These are phyloP conservation scores for Nesometra sesokonis DNA, from an alignment of 35 echinoderm and acorn worm genomes.

Conservation along the genomic window DNA sequence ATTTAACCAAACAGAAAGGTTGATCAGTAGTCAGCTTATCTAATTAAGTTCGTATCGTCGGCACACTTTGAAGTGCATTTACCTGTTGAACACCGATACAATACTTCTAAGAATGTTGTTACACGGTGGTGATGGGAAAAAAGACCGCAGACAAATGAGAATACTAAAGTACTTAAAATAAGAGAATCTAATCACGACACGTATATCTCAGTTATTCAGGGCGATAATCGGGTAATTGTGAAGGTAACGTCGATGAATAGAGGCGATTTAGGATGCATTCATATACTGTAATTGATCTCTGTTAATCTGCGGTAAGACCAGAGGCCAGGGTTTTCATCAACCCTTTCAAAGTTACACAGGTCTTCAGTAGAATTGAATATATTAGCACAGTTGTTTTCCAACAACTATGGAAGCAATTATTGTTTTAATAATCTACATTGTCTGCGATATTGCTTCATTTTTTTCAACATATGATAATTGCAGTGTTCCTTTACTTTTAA, in stretches of 20 bases:
- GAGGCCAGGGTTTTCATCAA: background rate
- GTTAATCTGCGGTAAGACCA: background rate
- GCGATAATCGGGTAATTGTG: background rate
- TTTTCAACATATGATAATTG: too few species aligned
- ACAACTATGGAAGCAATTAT: too few species aligned
- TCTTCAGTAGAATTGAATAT: too few species aligned
- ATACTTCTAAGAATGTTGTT: background rate
- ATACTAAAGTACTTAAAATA: background rate
- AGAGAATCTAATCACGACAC: background rate
- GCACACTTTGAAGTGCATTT: background rate
- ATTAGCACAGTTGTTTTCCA: too few species aligned
- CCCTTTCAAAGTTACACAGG: background rate
- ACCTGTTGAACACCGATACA: background rate
- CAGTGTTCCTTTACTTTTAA: too few species aligned
- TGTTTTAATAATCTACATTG: too few species aligned
- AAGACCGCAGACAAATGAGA: background rate
- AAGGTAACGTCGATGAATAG: background rate
- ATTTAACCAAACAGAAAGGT: background rate
- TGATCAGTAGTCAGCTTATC: background rate
- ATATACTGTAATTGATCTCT: background rate
- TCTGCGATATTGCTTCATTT: too few species aligned
- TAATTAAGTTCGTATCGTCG: background rate
- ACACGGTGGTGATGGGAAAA: background rate
- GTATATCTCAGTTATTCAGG: background rate
- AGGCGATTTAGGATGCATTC: background rate